Conservation (phyloP, 2,113 vertebrate genomes). For the Saguinus midas region DNA sequence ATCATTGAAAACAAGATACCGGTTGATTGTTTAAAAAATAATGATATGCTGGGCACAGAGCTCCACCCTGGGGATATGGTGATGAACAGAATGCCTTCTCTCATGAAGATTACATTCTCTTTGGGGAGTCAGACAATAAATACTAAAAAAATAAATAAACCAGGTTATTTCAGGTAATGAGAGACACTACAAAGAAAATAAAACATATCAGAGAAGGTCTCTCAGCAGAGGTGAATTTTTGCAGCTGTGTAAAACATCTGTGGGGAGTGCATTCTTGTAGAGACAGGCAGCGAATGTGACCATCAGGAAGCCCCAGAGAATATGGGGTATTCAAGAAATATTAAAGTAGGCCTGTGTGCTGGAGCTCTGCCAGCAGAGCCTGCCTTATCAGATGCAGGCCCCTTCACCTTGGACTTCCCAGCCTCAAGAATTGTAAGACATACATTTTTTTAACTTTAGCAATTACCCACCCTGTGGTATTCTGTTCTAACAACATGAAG, state of each 20-base stretch:
- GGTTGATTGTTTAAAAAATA: conserved; percentile 14
- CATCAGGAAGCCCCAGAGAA: neutral
- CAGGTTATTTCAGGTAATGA: neutral
- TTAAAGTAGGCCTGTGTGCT: neutral
- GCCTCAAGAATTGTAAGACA: neutral
- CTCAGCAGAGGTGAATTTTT: neutral
- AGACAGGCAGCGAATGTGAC: neutral
- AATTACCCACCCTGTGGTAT: neutral
- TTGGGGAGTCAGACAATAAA: neutral
- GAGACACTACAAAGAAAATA: neutral
- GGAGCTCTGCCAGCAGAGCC: neutral
- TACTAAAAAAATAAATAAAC: neutral
- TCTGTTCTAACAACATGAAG: neutral
- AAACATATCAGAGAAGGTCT: neutral
- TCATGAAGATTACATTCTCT: neutral
- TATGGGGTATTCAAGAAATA: neutral
- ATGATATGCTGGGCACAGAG: neutral
- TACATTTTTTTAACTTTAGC: neutral
- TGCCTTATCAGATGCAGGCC: neutral
- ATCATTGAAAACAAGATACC: neutral
- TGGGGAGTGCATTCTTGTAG: neutral
- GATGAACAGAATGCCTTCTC: neutral
- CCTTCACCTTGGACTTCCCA: neutral
- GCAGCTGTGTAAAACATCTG: neutral
- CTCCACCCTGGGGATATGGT: neutral